Percentiles rank a stretch among this genome's conserved stretches.
Evolutionary conservation across 1,140 invertebrate genomes (phyloP).

Genomic region (Atta cephalotes): DNA sequence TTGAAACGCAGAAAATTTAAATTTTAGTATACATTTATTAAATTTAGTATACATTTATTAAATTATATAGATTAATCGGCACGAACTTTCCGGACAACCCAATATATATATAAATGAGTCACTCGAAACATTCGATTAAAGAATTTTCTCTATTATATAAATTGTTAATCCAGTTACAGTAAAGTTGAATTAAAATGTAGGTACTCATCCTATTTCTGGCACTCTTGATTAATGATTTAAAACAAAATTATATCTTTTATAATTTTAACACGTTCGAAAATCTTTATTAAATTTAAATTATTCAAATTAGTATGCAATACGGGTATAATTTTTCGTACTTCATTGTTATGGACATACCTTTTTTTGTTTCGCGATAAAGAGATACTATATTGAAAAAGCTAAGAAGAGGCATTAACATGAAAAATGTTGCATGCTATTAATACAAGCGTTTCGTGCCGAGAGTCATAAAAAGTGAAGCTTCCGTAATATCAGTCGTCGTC

Average conservation of each 20-base stretch:
- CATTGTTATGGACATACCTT: not conserved
- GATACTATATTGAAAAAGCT: not conserved
- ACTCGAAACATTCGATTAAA: constrained; percentile 41
- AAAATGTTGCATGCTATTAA: constrained; percentile 29
- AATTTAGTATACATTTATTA: no score
- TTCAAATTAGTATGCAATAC: not conserved
- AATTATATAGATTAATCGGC: no score
- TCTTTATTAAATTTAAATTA: constrained; percentile 6
- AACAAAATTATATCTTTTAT: constrained; percentile 4
- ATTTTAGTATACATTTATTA: no score
- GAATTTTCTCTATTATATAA: constrained; percentile 24
- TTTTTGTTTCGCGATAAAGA: not conserved
- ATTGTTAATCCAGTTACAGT: not conserved
- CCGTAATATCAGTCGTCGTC: constrained; percentile 11
- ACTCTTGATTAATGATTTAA: constrained; percentile 15
- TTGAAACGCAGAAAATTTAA: no score
- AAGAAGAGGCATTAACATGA: constrained; percentile 23
- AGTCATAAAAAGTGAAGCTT: constrained; percentile 8
- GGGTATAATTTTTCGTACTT: constrained; percentile 11
- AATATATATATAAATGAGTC: constrained; percentile 47
- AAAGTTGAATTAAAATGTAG: constrained; percentile 13
- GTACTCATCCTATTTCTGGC: not conserved
- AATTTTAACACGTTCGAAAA: not conserved
- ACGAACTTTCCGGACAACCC: no score
- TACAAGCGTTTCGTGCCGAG: not conserved